phyloP scores from a whole-genome alignment of 2,113 vertebrate genomes.

The Antechinus stuartii region DNA sequence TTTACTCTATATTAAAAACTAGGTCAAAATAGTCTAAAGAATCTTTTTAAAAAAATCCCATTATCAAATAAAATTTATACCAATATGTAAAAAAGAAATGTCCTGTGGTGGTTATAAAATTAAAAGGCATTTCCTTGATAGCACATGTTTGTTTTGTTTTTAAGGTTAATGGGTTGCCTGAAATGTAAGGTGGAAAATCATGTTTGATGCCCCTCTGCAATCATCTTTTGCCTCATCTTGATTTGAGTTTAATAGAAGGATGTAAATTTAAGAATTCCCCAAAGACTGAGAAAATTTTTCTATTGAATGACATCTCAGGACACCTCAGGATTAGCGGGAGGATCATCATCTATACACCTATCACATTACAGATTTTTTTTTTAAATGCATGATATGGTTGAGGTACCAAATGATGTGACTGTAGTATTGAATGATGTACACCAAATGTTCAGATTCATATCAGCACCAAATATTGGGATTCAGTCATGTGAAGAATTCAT shows the following conservation, averaged over 20 bases:
- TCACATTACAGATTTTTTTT: not conserved
- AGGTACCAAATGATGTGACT: too few relatives aligned
- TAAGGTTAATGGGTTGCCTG: not conserved
- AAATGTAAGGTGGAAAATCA: not conserved
- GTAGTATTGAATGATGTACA: too few relatives aligned
- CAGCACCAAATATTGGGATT: too few relatives aligned
- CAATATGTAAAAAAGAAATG: not conserved
- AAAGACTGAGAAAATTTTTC: not conserved
- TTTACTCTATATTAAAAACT: not conserved
- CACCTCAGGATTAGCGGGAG: not conserved
- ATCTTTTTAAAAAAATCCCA: not conserved
- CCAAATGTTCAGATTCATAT: too few relatives aligned
- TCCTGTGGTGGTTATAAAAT: not conserved
- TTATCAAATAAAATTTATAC: rapidly evolving
- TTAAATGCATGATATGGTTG: not conserved
- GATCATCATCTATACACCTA: not conserved
- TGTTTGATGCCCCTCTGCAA: not conserved
- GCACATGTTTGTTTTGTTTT: not conserved
- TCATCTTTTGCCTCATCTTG: not conserved
- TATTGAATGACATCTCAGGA: not conserved
- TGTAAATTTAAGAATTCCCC: not conserved
- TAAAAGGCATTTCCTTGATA: not conserved
- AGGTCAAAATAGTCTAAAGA: slow-evolving; percentile 36
- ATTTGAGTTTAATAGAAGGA: not conserved
- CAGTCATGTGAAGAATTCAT: too few relatives aligned